Conservation (phyloP, 2,888 invertebrate species). For the Flexamia atlantica region DNA sequence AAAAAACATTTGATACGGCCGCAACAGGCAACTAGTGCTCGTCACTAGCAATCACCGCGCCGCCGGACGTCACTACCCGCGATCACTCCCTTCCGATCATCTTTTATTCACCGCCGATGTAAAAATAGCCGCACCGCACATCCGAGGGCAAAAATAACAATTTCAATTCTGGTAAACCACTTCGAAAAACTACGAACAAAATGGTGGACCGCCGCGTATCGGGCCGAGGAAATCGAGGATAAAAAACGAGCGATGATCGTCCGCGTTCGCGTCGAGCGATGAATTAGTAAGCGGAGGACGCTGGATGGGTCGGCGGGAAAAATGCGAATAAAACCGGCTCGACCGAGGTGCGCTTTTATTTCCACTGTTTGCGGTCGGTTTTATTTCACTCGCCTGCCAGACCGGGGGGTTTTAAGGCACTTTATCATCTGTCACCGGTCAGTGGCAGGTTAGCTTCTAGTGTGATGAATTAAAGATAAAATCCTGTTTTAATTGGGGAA, state of each 20-base stretch:
- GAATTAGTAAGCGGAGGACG: conserved; percentile 40
- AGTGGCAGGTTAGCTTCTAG: not conserved
- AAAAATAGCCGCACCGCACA: conserved; percentile 40
- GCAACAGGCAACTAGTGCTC: too few relatives aligned
- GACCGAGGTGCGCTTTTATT: conserved; percentile 35
- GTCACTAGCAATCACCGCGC: conserved; percentile 4
- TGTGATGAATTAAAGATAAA: not conserved
- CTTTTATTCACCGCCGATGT: conserved; percentile 46
- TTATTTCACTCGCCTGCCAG: not conserved
- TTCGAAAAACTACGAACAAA: conserved; percentile 53
- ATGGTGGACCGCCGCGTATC: conserved; percentile 55
- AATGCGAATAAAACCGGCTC: conserved; percentile 5
- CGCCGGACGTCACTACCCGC: not conserved
- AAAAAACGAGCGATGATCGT: conserved; percentile 57
- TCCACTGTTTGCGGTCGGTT: not conserved
- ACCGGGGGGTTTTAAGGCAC: not conserved
- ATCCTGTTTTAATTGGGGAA: not conserved
- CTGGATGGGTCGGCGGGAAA: conserved; percentile 29
- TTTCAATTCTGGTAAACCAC: conserved; percentile 59
- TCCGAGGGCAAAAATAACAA: conserved; percentile 56
- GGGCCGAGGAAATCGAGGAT: conserved; percentile 59
- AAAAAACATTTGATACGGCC: too few relatives aligned
- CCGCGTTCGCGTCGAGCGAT: conserved; percentile 36
- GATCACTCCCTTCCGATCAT: conserved; percentile 25
- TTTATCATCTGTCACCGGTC: not conserved